Evolutionary conservation across 2,113 vertebrate species (phyloP).

Genomic region (Rallus limicola): DNA sequence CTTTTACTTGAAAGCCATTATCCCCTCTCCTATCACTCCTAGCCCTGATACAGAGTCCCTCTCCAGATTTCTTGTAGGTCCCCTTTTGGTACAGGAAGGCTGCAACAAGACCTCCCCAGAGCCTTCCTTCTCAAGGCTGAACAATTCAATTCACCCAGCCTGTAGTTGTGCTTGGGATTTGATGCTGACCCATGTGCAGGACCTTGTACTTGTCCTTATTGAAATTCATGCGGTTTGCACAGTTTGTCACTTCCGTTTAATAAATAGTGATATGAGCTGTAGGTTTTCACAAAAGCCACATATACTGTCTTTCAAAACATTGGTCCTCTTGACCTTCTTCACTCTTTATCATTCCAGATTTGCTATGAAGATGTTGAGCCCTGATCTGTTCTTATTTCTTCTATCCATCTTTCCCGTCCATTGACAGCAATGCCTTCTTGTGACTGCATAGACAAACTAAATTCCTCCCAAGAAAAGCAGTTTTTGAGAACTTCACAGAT

Average conservation of each 20-base stretch:
- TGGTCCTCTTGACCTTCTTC: background rate
- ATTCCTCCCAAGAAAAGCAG: background rate
- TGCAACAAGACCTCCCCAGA: no score
- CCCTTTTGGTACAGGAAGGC: no score
- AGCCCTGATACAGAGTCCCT: no score
- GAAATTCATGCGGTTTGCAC: no score
- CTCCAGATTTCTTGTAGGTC: no score
- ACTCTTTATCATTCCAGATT: background rate
- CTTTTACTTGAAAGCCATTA: no score
- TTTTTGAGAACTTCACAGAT: background rate
- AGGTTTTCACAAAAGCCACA: background rate
- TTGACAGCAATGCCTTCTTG: background rate
- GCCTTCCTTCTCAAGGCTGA: no score
- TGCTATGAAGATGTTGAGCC: background rate
- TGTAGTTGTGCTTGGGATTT: no score
- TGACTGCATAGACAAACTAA: accelerated
- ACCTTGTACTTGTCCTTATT: no score
- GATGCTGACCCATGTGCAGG: no score
- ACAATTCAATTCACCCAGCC: no score
- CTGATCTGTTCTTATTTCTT: background rate
- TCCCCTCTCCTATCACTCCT: no score
- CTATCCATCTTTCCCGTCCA: background rate
- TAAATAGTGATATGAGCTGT: background rate
- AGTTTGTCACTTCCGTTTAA: background rate
- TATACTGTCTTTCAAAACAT: background rate